phyloP scores from a whole-genome alignment of 2,113 vertebrate genomes.

The Empidonax traillii region DNA sequence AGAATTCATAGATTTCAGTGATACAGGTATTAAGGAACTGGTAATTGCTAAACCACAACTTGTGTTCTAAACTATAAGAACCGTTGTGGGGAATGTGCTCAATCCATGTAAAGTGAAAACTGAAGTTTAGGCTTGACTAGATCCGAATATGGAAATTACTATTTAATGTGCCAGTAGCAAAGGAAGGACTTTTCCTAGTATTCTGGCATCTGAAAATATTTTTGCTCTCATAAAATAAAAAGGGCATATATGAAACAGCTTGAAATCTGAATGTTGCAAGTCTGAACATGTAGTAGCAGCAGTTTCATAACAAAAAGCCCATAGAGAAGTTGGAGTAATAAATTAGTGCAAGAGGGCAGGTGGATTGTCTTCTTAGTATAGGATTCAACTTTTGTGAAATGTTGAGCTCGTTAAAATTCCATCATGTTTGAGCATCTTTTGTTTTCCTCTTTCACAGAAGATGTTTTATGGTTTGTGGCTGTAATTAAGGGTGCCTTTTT shows the following conservation, averaged over 20 bases:
- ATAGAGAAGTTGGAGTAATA: not conserved
- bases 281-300: not conserved
- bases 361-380: not conserved
- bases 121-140: not conserved
- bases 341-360: not conserved
- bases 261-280: not conserved
- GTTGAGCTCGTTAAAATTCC: not conserved
- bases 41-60: not conserved
- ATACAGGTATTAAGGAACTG: slow-evolving; percentile 82
- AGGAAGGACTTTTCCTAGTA: not conserved
- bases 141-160: not conserved
- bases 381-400: not conserved
- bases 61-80: not conserved
- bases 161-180: not conserved
- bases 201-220: not conserved
- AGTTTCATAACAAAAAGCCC: not conserved
- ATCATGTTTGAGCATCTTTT: not conserved
- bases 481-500: not conserved
- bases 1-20: slow-evolving; percentile 99
- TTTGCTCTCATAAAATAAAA: not conserved
- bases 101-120: not conserved
- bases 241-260: not conserved
- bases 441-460: not conserved
- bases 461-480: not conserved
- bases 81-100: not conserved